These are phyloP conservation scores for Chrysocyon brachyurus DNA, from an alignment of 2,797 vertebrate genomes.

Conservation along the genomic window DNA sequence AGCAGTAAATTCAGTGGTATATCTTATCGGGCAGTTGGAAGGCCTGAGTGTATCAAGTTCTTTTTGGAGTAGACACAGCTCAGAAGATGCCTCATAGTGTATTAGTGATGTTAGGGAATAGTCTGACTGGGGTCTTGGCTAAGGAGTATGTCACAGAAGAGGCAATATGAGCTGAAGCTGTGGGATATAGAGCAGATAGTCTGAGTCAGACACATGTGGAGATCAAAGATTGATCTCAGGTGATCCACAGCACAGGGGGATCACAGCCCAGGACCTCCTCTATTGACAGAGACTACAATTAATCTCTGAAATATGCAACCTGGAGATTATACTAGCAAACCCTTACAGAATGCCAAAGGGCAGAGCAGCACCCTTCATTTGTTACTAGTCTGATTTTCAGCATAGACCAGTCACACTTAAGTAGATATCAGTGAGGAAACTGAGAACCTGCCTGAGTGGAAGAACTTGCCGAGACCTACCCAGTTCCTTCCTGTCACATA, in stretches of 20 bases:
- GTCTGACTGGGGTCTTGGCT: neutral
- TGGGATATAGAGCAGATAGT: neutral
- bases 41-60: neutral
- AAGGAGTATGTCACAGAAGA: neutral
- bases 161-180: neutral
- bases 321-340: neutral
- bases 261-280: neutral
- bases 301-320: neutral
- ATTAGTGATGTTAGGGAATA: neutral
- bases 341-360: neutral
- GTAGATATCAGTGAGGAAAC: neutral
- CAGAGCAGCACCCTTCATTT: neutral
- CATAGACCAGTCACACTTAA: neutral
- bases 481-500: neutral
- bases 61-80: neutral
- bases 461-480: neutral
- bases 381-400: neutral
- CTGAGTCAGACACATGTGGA: neutral
- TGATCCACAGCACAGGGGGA: neutral
- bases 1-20: neutral
- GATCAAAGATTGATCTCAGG: neutral
- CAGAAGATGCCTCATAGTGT: neutral
- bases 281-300: neutral
- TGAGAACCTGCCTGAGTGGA: neutral
- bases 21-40: neutral